These are phyloP conservation scores for Cyclophora punctaria DNA, from an alignment of 2,888 invertebrate species.

Conservation along the genomic window DNA sequence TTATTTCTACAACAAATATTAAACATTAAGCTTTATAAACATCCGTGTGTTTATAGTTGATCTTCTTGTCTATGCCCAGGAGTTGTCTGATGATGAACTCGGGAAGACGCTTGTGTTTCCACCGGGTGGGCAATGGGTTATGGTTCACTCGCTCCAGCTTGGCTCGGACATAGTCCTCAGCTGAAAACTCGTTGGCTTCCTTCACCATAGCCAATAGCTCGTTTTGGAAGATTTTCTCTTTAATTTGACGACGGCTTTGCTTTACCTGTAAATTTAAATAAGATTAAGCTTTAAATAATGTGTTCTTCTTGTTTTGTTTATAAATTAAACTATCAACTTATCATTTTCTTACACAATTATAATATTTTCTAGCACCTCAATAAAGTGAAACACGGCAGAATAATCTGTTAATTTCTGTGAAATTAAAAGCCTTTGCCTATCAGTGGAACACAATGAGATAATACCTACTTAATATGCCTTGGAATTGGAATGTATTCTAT, in stretches of 20 bases:
- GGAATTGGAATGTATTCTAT: too few species aligned
- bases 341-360: too few species aligned
- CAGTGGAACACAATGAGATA: too few species aligned
- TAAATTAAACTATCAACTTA: too few species aligned
- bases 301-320: too few species aligned
- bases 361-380: too few species aligned
- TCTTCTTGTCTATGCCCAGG: conserved; percentile 75
- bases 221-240: conserved; percentile 86
- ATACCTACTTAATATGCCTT: too few species aligned
- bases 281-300: too few species aligned
- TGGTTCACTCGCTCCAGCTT: conserved; percentile 78
- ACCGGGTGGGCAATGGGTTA: conserved; percentile 72
- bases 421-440: too few species aligned
- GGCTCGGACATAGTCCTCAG: conserved; percentile 80
- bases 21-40: conserved; percentile 50
- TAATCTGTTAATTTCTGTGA: too few species aligned
- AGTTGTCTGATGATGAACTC: conserved; percentile 80
- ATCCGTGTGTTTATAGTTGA: conserved; percentile 66
- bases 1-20: conserved; percentile 7
- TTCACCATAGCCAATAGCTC: conserved; percentile 80
- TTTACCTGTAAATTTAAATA: conserved; percentile 61
- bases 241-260: conserved; percentile 80
- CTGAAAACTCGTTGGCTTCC: conserved; percentile 83
- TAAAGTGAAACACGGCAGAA: too few species aligned
- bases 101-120: conserved; percentile 79